Evolutionary conservation across 2,888 invertebrate genomes (phyloP).

Genomic region (Brachycybe producta): DNA sequence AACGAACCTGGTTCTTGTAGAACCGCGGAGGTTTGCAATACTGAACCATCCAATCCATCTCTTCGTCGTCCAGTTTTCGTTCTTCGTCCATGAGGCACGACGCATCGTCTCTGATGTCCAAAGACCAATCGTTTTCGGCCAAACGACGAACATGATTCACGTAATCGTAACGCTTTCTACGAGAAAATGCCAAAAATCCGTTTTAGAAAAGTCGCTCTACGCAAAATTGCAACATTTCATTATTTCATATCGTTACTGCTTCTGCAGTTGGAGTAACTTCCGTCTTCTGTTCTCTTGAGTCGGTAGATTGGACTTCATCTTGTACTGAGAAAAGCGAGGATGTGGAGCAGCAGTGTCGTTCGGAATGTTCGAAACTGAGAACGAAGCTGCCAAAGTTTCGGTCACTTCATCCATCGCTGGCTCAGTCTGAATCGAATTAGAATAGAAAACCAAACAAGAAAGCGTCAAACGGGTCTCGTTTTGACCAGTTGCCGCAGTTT

Average conservation of each 20-base stretch:
- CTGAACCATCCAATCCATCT: conserved; percentile 13
- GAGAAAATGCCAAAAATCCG: too few species aligned
- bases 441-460: too few species aligned
- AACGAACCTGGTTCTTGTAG: conserved; percentile 13
- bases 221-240: too few species aligned
- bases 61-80: conserved; percentile 3
- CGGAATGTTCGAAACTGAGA: conserved; percentile 1
- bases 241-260: conserved; percentile 39
- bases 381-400: conserved; percentile 2
- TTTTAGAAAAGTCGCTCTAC: too few species aligned
- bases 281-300: conserved; percentile 44
- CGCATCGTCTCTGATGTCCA: conserved; percentile 6
- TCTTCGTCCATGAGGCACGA: not conserved
- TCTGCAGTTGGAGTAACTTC: conserved; percentile 44
- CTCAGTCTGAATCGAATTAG: too few species aligned
- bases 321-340: conserved; percentile 29
- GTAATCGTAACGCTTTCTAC: conserved; percentile 31
- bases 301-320: conserved; percentile 30
- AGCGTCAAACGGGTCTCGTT: too few species aligned
- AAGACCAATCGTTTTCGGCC: conserved; percentile 24
- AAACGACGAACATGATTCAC: conserved; percentile 28
- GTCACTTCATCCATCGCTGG: conserved; percentile 10
- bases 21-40: conserved; percentile 10
- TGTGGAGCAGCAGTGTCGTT: conserved; percentile 13
- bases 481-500: too few species aligned